Conservation (phyloP, 2,888 invertebrate species). For the Euproctis similis region DNA sequence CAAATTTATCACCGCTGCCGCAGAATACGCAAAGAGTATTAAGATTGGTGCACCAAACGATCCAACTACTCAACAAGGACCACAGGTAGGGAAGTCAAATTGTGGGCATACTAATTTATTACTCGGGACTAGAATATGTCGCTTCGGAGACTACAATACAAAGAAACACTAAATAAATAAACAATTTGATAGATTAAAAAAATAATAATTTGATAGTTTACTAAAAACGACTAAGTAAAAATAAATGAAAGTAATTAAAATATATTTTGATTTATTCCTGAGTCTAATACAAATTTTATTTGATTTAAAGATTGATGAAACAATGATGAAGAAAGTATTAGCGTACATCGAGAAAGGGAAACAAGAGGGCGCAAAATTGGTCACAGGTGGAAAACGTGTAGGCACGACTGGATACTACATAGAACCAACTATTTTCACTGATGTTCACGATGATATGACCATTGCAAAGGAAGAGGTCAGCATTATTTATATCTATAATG, state of each 20-base stretch:
- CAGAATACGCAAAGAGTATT: conserved; percentile 77
- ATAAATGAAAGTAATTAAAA: no score
- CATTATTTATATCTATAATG: background rate
- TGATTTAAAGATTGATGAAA: conserved; percentile 78
- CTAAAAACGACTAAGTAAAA: no score
- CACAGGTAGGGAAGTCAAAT: no score
- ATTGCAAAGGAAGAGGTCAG: conserved; percentile 86
- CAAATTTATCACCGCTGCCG: conserved; percentile 84
- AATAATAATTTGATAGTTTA: no score
- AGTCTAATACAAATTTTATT: no score
- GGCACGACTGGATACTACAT: conserved; percentile 84
- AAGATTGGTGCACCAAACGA: conserved; percentile 77
- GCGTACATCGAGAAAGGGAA: conserved; percentile 85
- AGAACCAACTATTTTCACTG: conserved; percentile 84
- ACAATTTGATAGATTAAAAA: no score
- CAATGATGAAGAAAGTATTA: conserved; percentile 84
- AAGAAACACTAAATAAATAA: no score
- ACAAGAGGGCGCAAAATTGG: conserved; percentile 85
- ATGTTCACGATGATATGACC: conserved; percentile 83
- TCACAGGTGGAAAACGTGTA: conserved; percentile 80
- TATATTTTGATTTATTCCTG: no score
- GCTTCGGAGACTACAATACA: no score
- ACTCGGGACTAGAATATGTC: no score
- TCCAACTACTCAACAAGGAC: conserved; percentile 35
- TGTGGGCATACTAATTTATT: background rate